These are phyloP conservation scores for Lepidochrysops patricia DNA, from an alignment of 2,888 invertebrate genomes.

Conservation along the genomic window DNA sequence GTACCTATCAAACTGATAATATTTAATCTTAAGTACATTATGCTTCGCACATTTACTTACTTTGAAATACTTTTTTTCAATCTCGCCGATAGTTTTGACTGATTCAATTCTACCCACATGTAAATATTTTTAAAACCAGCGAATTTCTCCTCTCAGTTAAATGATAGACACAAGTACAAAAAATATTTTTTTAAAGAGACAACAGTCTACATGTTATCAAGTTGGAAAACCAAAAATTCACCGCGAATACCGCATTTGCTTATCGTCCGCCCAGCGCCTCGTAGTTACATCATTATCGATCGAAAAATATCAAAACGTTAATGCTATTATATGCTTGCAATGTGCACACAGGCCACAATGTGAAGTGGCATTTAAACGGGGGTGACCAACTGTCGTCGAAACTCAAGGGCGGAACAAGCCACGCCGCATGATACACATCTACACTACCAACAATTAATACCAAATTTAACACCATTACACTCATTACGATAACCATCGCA, in stretches of 20 bases:
- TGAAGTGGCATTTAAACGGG: conserved; percentile 70
- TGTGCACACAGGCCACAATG: conserved; percentile 70
- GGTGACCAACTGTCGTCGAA: conserved; percentile 73
- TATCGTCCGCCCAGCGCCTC: neutral
- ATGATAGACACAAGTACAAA: no score
- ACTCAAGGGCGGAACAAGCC: conserved; percentile 58
- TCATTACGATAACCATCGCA: conserved; percentile 21
- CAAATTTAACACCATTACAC: conserved; percentile 56
- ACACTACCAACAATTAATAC: conserved; percentile 62
- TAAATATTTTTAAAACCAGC: neutral
- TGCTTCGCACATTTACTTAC: neutral
- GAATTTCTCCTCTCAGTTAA: no score
- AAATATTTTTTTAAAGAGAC: neutral
- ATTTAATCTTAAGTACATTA: neutral
- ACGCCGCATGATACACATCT: conserved; percentile 71
- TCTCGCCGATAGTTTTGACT: no score
- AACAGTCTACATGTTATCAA: neutral
- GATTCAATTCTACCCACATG: neutral
- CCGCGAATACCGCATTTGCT: neutral
- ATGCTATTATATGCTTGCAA: conserved; percentile 48
- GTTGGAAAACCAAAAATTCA: neutral
- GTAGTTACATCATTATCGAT: conserved; percentile 31
- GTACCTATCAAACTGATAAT: neutral
- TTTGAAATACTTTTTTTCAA: neutral
- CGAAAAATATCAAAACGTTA: conserved; percentile 49